phyloP scores from a whole-genome alignment of 2,113 vertebrate genomes.

The Lophius piscatorius region DNA sequence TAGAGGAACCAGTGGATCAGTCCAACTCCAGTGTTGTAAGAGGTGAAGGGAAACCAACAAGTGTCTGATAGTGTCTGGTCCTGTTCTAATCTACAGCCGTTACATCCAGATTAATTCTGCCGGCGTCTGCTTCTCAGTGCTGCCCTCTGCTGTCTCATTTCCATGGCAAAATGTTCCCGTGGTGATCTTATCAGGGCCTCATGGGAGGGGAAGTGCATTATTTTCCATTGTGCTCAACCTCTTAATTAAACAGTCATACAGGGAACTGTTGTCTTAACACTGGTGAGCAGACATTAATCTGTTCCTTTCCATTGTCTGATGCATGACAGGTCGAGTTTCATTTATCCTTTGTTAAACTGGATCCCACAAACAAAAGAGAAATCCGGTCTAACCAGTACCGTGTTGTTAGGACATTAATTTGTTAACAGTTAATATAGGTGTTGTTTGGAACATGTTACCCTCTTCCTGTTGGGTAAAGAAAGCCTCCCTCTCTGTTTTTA shows the following conservation, averaged over 20 bases:
- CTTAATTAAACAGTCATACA: constrained; percentile 62
- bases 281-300: constrained; percentile 18
- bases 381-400: constrained; percentile 35
- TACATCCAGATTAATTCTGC: no score
- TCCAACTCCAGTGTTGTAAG: background rate
- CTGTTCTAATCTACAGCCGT: no score
- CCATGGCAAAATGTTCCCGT: constrained; percentile 70
- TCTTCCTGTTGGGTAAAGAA: constrained; percentile 83
- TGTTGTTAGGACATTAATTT: background rate
- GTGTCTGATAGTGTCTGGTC: no score
- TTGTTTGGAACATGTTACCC: constrained; percentile 70
- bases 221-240: constrained; percentile 61
- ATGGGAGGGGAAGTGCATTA: constrained; percentile 66
- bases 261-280: constrained; percentile 52
- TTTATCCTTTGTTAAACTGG: background rate
- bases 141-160: constrained; percentile 67
- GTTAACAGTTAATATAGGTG: background rate
- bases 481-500: constrained; percentile 81
- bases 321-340: constrained; percentile 15
- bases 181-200: constrained; percentile 72
- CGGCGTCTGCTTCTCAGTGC: constrained; percentile 56
- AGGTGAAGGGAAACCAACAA: background rate
- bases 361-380: constrained; percentile 5
- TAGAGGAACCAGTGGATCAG: background rate
- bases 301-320: constrained; percentile 15